Evolutionary conservation across 2,888 invertebrate genomes (phyloP).

Genomic region (Pollenia amentaria): DNA sequence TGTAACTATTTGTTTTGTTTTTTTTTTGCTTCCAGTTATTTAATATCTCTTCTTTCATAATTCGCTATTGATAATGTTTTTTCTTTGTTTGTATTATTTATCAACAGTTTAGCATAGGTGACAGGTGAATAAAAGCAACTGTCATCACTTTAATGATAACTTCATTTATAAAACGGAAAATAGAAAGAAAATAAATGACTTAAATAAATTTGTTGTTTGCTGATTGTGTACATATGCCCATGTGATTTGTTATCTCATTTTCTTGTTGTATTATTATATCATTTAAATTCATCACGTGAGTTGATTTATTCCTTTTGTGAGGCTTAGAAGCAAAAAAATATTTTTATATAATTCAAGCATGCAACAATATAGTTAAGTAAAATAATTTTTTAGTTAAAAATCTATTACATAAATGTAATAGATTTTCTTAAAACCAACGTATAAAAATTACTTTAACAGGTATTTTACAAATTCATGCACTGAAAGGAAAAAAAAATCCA

Average conservation of each 20-base stretch:
- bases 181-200: not conserved
- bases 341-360: too few species aligned
- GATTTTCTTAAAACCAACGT: too few species aligned
- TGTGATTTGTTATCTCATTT: not conserved
- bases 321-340: too few species aligned
- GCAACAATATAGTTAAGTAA: too few species aligned
- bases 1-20: not conserved
- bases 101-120: conserved; percentile 80
- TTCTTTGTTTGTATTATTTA: conserved; percentile 57
- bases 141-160: conserved; percentile 77
- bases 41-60: conserved; percentile 26
- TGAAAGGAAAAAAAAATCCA: too few species aligned
- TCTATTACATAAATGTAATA: too few species aligned
- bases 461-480: too few species aligned
- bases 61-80: conserved; percentile 16
- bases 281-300: not conserved
- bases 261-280: not conserved
- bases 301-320: too few species aligned
- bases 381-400: too few species aligned
- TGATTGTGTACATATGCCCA: not conserved
- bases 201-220: conserved; percentile 6
- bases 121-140: conserved; percentile 81
- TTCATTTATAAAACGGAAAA: conserved; percentile 76
- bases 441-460: too few species aligned
- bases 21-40: not conserved